Base-by-base conservation (phyloP, 1,140 invertebrate genomes). In the Dysdera silvatica region DNA sequence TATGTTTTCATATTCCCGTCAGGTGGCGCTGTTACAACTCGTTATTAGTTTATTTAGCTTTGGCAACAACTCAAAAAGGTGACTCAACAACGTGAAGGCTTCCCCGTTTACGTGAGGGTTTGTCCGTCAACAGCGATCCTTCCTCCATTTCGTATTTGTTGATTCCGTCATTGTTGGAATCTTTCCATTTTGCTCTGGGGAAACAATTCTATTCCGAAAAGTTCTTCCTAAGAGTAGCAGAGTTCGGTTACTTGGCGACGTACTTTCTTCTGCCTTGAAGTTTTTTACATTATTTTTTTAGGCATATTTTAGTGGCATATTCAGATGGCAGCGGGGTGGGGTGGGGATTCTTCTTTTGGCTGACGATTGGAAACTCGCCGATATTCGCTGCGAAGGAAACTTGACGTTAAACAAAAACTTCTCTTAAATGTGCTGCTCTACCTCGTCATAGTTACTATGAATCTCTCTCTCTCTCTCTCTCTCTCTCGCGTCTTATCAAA, bases 181-280 rank as follows among this genome's bases (percentile, higher is more conserved):
- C 10, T 16, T 20, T 62, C 61, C 61, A 62, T 62, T 62, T 47
- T 53, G 37, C 28, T 16, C 31, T 29, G 41, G 52, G 61, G 61
- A 62, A 62, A 62, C 61, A 62, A 62, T 62, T n/a, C 61, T 55
- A 62, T 56, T 40, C 43, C 35, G 52, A 31, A 59, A 57, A 16
- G 23, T n/a, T n/a, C n/a, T n/a, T 49, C 24, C 24, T 10, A 49
- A 49, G 24, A 29, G 40, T 24, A 45, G 35, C 40, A 52, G 47
- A 40, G 52, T 62, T 56, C 56, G 33, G 61, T 62, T 62, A 49
- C 61, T 62, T 35, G 33, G 40, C 56, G 52, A 56, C 41, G 52
- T 55, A 55, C 52, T 56, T 48, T 43, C 45, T 45, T 20, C 18
- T 28, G 7, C 31, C 55, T 45, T 43, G 45, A n/a, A n/a, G n/a